Evolutionary conservation across 2,797 vertebrate genomes (phyloP), one percentile per base, ranked within the genome.

Genomic region (Gambusia yucatana): DNA sequence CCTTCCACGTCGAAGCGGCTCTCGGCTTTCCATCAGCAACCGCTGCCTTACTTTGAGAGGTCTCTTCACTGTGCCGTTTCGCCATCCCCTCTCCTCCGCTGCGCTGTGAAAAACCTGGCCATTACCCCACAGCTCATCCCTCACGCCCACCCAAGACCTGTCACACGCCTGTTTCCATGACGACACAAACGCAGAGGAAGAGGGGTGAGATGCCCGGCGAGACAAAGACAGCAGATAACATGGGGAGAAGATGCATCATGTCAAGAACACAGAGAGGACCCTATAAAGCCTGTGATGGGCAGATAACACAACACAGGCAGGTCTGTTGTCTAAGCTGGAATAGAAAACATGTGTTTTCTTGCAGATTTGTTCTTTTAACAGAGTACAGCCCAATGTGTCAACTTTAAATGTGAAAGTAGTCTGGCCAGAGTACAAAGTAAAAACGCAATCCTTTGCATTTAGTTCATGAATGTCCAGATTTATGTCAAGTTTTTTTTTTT

Each of bases 161-260:
- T 95, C 95, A 95, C 92, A 91, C 84, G 82, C 78, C 91, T 93
- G 95, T 96, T 96, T 91, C 95, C 95, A 94, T 95, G 95, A 94
- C 95, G 85, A 95, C 94, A 67, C 87, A 83, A 92, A 93, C 83
- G 88, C 94, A 93, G 90, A 92, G 88, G 89, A 90, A 90, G 92
- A 89, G 89, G 94, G 92, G 93, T 93, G 92, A 93, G 94, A 93
- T 94, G 92, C 93, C 91, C 94, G 89, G 89, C 25, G 86, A 94
- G 90, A 93, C 88, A 83, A 91, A 91, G 88, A 89, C 88, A 89
- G 90, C 83, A 85, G 88, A 92, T 90, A 87, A 83, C 70, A 77
- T 75, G 83, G 87, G 28, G 88, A 86, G 85, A 82, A 73, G 76
- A 84, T 76, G 87, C 77, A 65, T 82, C 83, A 65, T 86, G 89